These are phyloP conservation scores for Tenrec ecaudatus DNA, from an alignment of 2,113 vertebrate species.

Conservation along the genomic window DNA sequence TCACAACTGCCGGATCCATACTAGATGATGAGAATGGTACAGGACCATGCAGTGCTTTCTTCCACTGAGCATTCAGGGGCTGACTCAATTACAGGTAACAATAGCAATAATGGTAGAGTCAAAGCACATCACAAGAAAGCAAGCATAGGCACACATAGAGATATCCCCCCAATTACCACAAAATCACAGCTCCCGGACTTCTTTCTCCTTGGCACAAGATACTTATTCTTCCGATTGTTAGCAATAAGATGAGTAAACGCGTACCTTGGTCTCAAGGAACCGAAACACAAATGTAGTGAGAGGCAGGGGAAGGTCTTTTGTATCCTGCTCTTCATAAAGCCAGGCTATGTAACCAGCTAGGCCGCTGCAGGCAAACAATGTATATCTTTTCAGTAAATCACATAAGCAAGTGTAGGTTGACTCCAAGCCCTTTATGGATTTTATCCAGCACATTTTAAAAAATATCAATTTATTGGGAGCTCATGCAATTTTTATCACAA, in stretches of 20 bases:
- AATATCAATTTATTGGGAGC: too few species aligned
- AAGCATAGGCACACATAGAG: background rate
- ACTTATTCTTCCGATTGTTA: background rate
- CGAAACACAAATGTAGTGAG: background rate
- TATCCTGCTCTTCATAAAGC: background rate
- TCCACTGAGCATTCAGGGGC: too few species aligned
- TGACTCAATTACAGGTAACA: too few species aligned
- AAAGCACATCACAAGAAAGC: background rate
- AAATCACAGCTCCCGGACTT: background rate
- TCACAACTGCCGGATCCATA: too few species aligned
- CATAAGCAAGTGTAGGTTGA: background rate
- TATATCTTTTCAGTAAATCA: constrained; percentile 19
- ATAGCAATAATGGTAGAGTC: too few species aligned
- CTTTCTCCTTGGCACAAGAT: background rate
- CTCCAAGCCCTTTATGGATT: background rate
- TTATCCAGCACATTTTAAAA: constrained; percentile 17
- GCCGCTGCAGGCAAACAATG: too few species aligned
- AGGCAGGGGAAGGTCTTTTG: background rate
- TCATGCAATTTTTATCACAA: too few species aligned
- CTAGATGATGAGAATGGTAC: too few species aligned
- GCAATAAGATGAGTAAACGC: background rate
- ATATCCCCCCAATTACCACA: background rate
- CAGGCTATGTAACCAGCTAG: background rate
- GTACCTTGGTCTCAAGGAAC: background rate
- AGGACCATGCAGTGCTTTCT: too few species aligned